Conservation (phyloP, 2,797 vertebrate species). For the Enteromius argenteus region DNA sequence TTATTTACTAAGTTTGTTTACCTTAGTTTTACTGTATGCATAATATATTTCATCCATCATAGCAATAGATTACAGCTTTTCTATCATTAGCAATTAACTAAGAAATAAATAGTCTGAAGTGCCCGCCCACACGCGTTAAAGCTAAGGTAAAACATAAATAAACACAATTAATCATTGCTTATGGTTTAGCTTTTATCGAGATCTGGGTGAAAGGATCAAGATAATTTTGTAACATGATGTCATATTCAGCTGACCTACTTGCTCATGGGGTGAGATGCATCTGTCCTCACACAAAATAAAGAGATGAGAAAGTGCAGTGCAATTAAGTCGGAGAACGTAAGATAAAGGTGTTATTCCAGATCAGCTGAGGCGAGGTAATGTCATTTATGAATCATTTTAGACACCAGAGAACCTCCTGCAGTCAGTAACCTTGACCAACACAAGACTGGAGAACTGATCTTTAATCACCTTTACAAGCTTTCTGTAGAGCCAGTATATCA, state of each 20-base stretch:
- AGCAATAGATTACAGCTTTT: neutral
- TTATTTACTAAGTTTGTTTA: slow-evolving; percentile 42
- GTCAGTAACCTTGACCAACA: neutral
- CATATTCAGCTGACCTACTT: neutral
- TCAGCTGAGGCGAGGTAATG: neutral
- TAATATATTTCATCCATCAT: neutral
- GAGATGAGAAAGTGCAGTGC: neutral
- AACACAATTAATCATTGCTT: neutral
- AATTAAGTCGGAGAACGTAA: neutral
- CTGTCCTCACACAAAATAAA: slow-evolving; percentile 2
- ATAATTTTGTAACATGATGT: neutral
- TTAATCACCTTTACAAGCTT: neutral
- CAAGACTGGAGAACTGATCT: neutral
- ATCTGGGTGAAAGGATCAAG: slow-evolving; percentile 6
- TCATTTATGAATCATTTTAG: neutral
- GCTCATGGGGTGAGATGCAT: neutral
- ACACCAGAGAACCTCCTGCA: neutral
- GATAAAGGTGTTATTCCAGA: neutral
- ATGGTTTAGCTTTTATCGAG: neutral
- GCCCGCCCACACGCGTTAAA: neutral
- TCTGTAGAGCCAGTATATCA: neutral
- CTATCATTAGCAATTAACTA: neutral
- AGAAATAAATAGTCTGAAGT: neutral
- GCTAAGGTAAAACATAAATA: neutral
- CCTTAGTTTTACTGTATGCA: slow-evolving; percentile 26